Evolutionary conservation across 2,888 invertebrate species (phyloP), one percentile per base, ranked within the genome.

Genomic region (Orthosia cruda): DNA sequence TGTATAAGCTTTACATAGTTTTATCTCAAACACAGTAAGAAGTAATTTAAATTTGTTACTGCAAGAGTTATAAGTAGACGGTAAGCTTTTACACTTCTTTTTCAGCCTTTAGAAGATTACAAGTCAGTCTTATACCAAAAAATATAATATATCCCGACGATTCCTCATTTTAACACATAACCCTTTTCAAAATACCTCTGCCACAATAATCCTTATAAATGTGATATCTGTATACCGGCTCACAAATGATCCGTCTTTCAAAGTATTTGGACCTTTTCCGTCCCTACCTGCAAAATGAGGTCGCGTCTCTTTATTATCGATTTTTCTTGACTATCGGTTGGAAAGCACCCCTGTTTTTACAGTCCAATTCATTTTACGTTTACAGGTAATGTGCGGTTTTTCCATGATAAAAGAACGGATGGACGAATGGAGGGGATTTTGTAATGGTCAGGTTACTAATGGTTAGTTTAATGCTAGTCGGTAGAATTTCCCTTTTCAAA

Each of bases 281-380:
- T 64, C 40, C 64, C 74, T 85, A 84, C 74, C 83, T 84, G 83
- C 18, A 63, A 78, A 83, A 83, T 78, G 73, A 65, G 86, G 83
- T 85, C 83, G 75, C 47, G 71, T 68, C 84, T 66, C 72, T 73
- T 80, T 67, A 79, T 49, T 62, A 84, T 84, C 68, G 83, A 82
- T 85, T 84, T n/a, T 85, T 74, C 72, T 66, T 82, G 62, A 75
- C 85, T 85, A 84, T 85, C 74, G 78, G 64, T 61, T 61, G 59
- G 68, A 63, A 69, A 68, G 62, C 85, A 81, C 72, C 74, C 74
- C 70, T 76, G 71, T 78, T 85, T 85, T 83, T 64, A 78, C 83
- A 78, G 85, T 73, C 67, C 72, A 82, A 74, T 74, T 73, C 71
- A 57, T 83, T 83, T 71, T 59, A 67, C 75, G 64, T 84, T 66